Conservation (phyloP, 2,888 invertebrate genomes). For the Volucella bombylans region DNA sequence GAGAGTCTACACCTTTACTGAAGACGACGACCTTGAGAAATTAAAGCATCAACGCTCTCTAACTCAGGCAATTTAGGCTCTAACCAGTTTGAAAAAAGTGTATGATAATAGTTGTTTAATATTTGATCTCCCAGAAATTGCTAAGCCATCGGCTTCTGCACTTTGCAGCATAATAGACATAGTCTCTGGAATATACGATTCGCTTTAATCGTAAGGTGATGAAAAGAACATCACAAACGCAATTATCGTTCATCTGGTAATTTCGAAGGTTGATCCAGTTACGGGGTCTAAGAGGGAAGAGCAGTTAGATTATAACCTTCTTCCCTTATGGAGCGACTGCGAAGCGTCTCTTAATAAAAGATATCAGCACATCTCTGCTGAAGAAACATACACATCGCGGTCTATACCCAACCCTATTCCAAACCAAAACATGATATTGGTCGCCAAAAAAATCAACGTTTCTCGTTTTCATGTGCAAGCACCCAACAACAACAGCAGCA, state of each 20-base stretch:
- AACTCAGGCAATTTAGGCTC: too few relatives aligned
- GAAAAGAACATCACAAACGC: conserved; percentile 67
- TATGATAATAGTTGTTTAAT: too few relatives aligned
- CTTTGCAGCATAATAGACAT: conserved; percentile 68
- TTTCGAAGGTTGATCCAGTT: conserved; percentile 58
- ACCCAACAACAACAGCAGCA: too few relatives aligned
- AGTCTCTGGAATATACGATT: conserved; percentile 63
- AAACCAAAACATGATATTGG: neutral
- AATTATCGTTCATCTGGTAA: conserved; percentile 65
- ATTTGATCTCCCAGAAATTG: conserved; percentile 66
- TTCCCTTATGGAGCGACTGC: conserved; percentile 61
- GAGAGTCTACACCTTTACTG: too few relatives aligned
- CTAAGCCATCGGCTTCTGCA: conserved; percentile 61
- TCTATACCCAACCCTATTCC: conserved; percentile 2
- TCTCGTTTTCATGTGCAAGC: conserved; percentile 7
- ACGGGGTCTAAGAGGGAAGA: conserved; percentile 20
- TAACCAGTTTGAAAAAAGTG: too few relatives aligned
- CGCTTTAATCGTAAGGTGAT: conserved; percentile 62
- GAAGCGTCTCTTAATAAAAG: conserved; percentile 45
- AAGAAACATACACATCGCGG: conserved; percentile 37
- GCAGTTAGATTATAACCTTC: conserved; percentile 47
- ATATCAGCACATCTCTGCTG: conserved; percentile 53
- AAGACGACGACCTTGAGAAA: too few relatives aligned
- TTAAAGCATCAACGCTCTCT: too few relatives aligned
- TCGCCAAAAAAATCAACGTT: neutral